Evolutionary conservation across 1,140 invertebrate genomes (phyloP).

Genomic region (Rhopalosiphum padi): DNA sequence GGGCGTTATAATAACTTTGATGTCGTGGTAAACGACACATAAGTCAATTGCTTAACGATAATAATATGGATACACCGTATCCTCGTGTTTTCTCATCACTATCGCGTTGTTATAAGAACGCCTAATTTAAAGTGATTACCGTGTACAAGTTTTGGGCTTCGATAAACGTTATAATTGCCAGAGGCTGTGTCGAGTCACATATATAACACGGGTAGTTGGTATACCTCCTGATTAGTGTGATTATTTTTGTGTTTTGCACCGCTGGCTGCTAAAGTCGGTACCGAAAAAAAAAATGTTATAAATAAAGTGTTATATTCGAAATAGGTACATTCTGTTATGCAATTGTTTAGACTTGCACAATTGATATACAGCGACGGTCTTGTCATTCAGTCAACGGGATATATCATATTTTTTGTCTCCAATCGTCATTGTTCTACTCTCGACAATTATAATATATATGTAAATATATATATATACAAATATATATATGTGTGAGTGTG

Average conservation of each 20-base stretch:
- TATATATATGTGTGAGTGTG: no score
- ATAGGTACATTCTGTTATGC: neutral
- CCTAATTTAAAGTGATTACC: neutral
- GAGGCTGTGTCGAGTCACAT: neutral
- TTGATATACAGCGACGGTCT: neutral
- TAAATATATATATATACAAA: no score
- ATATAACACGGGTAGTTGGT: neutral
- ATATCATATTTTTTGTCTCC: neutral
- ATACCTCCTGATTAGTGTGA: neutral
- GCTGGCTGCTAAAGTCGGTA: neutral
- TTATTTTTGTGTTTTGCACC: neutral
- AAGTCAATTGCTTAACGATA: neutral
- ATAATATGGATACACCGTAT: neutral
- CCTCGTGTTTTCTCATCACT: neutral
- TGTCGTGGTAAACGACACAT: neutral
- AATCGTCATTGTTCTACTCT: neutral
- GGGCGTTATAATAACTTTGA: neutral
- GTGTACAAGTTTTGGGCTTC: neutral
- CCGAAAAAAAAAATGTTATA: neutral
- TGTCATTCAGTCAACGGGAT: slow-evolving; percentile 3
- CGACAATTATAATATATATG: neutral
- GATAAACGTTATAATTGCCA: neutral
- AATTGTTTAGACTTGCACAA: neutral
- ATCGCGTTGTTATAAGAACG: neutral
- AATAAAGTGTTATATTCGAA: neutral